phyloP scores from a whole-genome alignment of 2,797 vertebrate species.

The Parotocinclus haroldoi region DNA sequence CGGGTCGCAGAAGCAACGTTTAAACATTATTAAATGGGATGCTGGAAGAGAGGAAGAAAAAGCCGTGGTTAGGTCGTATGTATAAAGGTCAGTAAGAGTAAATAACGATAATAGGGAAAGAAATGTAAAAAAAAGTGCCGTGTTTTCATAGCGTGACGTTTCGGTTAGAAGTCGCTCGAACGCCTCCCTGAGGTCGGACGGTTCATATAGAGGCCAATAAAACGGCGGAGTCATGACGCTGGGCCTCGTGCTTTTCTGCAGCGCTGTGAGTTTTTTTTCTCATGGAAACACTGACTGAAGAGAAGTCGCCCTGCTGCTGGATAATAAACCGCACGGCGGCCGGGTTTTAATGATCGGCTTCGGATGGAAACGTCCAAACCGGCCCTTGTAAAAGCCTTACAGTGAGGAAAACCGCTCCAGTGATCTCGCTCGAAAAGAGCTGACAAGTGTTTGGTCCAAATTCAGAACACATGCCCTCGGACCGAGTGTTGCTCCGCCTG shows the following conservation, averaged over 20 bases:
- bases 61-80: too few relatives aligned
- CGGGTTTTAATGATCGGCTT: slow-evolving; percentile 64
- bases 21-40: too few relatives aligned
- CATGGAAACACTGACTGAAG: slow-evolving; percentile 60
- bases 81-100: too few relatives aligned
- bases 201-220: not conserved
- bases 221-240: slow-evolving; percentile 2
- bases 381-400: slow-evolving; percentile 62
- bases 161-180: too few relatives aligned
- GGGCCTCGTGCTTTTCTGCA: slow-evolving; percentile 11
- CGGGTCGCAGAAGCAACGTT: too few relatives aligned
- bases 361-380: slow-evolving; percentile 68
- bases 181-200: too few relatives aligned
- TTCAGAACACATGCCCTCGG: slow-evolving; percentile 58
- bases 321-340: slow-evolving; percentile 58
- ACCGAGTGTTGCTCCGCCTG: slow-evolving; percentile 25
- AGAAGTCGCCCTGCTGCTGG: slow-evolving; percentile 55
- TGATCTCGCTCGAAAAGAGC: slow-evolving; percentile 59
- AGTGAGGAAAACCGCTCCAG: slow-evolving; percentile 65
- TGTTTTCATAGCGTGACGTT: too few relatives aligned
- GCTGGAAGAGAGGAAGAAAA: too few relatives aligned
- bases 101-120: too few relatives aligned
- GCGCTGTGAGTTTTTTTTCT: slow-evolving; percentile 35
- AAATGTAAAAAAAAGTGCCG: too few relatives aligned
- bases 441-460: slow-evolving; percentile 66